A percentile compares a stretch with the other conserved stretches of the same genome.
phyloP scores from a whole-genome alignment of 92 coral and sea anemone genomes.

The Heteractis magnifica region DNA sequence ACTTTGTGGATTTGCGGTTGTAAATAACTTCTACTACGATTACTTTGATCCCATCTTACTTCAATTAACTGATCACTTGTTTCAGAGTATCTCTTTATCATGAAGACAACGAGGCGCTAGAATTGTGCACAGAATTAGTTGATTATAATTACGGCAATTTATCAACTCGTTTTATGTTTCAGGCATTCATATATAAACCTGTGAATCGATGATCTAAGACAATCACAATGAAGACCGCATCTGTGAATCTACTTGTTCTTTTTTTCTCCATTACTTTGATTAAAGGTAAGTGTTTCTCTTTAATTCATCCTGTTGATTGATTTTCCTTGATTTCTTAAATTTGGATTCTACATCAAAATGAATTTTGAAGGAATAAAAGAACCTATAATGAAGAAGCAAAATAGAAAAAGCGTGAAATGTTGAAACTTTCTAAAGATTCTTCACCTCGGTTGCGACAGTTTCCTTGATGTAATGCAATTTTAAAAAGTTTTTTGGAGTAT shows the following conservation, averaged over 20 bases:
- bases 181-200: background rate
- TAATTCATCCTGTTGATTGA: background rate
- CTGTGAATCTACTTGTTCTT: background rate
- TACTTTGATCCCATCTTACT: background rate
- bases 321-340: no score
- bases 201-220: background rate
- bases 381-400: no score
- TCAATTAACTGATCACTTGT: constrained; percentile 1
- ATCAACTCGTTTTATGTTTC: background rate
- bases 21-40: background rate
- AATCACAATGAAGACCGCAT: background rate
- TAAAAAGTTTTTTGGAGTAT: no score
- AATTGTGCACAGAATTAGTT: background rate
- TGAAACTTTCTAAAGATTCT: no score
- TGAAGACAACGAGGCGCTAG: constrained; percentile 9
- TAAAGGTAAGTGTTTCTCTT: background rate
- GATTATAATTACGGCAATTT: background rate
- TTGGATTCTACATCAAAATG: background rate
- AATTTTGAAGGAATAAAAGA: no score
- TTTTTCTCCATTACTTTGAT: background rate
- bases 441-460: no score
- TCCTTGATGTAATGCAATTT: no score
- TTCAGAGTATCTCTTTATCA: background rate
- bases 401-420: no score
- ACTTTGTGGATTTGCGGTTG: background rate